Percentiles rank a stretch among this genome's conserved stretches.
Conservation (phyloP, 2,888 invertebrate species). For the Drosophila subquinaria region DNA sequence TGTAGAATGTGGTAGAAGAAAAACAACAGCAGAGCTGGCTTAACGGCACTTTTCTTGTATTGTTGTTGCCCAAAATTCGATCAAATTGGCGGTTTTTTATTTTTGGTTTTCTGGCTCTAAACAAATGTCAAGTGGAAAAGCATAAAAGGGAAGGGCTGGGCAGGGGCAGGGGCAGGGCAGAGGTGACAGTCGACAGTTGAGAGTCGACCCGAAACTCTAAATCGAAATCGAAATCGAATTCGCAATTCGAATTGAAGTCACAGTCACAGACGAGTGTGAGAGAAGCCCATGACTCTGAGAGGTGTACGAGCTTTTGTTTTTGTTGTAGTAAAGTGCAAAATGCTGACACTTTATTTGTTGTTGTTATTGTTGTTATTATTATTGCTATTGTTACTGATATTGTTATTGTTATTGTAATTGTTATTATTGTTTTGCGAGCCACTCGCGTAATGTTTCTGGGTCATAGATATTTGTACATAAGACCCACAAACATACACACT, state of each 20-base stretch:
- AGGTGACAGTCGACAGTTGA: slow-evolving; percentile 6
- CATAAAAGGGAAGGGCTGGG: not conserved
- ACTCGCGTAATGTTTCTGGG: slow-evolving; percentile 75
- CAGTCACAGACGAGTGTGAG: slow-evolving; percentile 2
- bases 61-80: slow-evolving; percentile 44
- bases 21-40: slow-evolving; percentile 25
- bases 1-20: slow-evolving; percentile 61
- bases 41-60: slow-evolving; percentile 42
- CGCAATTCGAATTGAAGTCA: slow-evolving; percentile 5
- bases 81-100: slow-evolving; percentile 33
- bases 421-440: slow-evolving; percentile 56
- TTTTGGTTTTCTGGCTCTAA: slow-evolving; percentile 26
- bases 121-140: slow-evolving; percentile 65
- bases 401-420: slow-evolving; percentile 33
- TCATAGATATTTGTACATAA: slow-evolving; percentile 60
- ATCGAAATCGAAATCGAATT: slow-evolving; percentile 10
- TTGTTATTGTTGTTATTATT: slow-evolving; percentile 39
- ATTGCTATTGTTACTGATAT: slow-evolving; percentile 30
- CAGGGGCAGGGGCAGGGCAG: not conserved
- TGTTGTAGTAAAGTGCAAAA: slow-evolving; percentile 57
- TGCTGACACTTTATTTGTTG: slow-evolving; percentile 65
- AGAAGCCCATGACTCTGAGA: slow-evolving; percentile 29
- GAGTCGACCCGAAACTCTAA: slow-evolving; percentile 5
- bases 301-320: slow-evolving; percentile 17
- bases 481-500: slow-evolving; percentile 17